Base-by-base conservation (phyloP, 1,140 invertebrate genomes). In the Hyposmocoma kahamanoa region DNA sequence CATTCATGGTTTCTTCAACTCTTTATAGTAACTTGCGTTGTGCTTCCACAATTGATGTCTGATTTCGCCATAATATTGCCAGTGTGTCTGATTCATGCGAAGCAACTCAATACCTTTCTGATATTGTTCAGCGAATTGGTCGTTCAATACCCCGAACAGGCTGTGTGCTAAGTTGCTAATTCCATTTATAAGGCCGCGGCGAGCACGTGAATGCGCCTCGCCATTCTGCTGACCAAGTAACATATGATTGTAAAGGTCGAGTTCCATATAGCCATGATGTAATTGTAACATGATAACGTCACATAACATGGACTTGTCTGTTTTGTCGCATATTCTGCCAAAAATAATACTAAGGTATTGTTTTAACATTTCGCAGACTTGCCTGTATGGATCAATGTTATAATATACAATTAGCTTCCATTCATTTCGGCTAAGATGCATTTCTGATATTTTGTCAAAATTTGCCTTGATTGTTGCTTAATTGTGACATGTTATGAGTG, bases 71-170 rank as follows among this genome's bases (percentile, higher is more conserved):
- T 20, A 45, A 32, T 20, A 4, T 8, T 18, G 26, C 28, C 17
- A 45, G 21, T 45, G 43, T 10, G 19, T 30, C 21, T 45, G 26
- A 34, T 45, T 34, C 21, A 18, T 21, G 3, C 43, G 18, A 8
- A 45, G 22, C 13, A 32, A 9, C 4, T 11, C 28, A 8, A 45
- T 45, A 21, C 34, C 43, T n/a, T 32, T 45, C 20, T 45, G 18
- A 41, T 41, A 41, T 21, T 41, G 38, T 11, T 44, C 42, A 4
- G 42, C 42, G 18, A 44, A 44, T 30, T 26, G 15, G n/a, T 47
- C 11, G 22, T 47, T 36, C 1, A 47, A 15, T 47, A 47, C 24
- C 2, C 46, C 46, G 46, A 47, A 47, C 20, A 47, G 36, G 5
- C 4, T 17, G 20, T 24, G n/a, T 39, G 46, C 46, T 19, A 47